Conservation (phyloP, 2,888 invertebrate species). For the Leptura quadrifasciata region DNA sequence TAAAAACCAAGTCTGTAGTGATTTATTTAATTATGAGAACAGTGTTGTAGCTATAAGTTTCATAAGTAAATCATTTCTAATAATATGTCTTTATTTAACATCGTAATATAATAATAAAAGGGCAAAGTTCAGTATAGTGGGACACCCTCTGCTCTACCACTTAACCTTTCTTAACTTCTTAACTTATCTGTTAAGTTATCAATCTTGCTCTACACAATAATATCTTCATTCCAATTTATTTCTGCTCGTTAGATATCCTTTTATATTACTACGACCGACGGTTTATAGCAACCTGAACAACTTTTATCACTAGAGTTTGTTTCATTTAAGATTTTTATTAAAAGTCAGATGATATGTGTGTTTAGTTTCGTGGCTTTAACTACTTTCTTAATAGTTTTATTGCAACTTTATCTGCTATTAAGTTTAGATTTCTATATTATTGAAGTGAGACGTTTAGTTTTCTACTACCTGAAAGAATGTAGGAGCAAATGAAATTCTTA, state of each 20-base stretch:
- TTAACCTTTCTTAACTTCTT: too few relatives aligned
- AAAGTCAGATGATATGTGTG: constrained; percentile 22
- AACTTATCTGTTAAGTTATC: not conserved
- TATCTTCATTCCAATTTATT: not conserved
- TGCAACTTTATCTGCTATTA: not conserved
- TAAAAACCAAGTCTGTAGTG: too few relatives aligned
- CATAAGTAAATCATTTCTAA: too few relatives aligned
- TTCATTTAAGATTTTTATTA: constrained; percentile 31
- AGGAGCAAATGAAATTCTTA: too few relatives aligned
- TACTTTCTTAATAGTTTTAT: constrained; percentile 14
- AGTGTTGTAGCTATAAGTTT: too few relatives aligned
- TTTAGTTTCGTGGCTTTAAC: constrained; percentile 2
- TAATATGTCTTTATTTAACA: too few relatives aligned
- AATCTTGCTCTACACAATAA: not conserved
- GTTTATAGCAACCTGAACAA: constrained; percentile 8
- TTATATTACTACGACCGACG: constrained; percentile 12
- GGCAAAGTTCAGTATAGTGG: too few relatives aligned
- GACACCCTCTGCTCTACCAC: too few relatives aligned
- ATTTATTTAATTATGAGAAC: too few relatives aligned
- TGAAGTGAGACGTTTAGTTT: not conserved
- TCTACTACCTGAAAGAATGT: too few relatives aligned
- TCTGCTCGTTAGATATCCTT: not conserved
- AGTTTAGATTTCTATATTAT: not conserved
- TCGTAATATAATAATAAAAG: too few relatives aligned
- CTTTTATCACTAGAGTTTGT: constrained; percentile 14